Evolutionary conservation across 1,140 invertebrate genomes (phyloP), one percentile per base, ranked within the genome.

Genomic region (Pteromalus puparum): DNA sequence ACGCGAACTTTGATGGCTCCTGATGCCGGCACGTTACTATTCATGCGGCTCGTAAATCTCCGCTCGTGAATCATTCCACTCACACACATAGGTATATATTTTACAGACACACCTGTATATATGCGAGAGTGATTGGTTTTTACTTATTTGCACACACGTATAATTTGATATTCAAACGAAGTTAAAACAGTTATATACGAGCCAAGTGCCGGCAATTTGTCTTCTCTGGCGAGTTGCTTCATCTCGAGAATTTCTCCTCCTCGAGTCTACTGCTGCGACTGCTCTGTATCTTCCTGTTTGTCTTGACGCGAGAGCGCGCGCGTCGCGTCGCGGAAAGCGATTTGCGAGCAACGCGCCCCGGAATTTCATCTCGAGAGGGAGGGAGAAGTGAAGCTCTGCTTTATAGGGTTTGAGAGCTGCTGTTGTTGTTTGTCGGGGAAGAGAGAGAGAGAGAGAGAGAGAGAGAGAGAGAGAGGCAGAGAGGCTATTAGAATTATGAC

Each of bases 111-210:
- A 10, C 12, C 15, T 48, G 15, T 48, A 48, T 48, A 18, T 15
- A 15, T 48, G 46, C 38, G 46, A 48, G 46, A 18, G 46, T 4
- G 46, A 48, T 48, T 48, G 15, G 10, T 48, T 48, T 48, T 48
- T 48, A 53, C 48, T 1, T 48, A 48, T 15, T 15, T 10, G 1
- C 10, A 53, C 2, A 0, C 48, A 15, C 48, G 18, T 1, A 0
- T 53, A 90, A 89, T 89, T 90, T 89, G 87, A 88, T 90, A 91
- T 90, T 90, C 91, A 91, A 91, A 91, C 90, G 88, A 89, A 87
- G 89, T 89, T 90, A 87, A 91, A 91, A 90, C 89, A 90, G 89
- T 91, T 91, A 82, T 21, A 3, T 65, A 68, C 61, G 61, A 12
- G 78, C 85, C 89, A 7, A 53, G 3, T 46, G 21, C 90, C 88